phyloP scores from a whole-genome alignment of 2,888 invertebrate genomes.

The Limnephilus rhombicus region DNA sequence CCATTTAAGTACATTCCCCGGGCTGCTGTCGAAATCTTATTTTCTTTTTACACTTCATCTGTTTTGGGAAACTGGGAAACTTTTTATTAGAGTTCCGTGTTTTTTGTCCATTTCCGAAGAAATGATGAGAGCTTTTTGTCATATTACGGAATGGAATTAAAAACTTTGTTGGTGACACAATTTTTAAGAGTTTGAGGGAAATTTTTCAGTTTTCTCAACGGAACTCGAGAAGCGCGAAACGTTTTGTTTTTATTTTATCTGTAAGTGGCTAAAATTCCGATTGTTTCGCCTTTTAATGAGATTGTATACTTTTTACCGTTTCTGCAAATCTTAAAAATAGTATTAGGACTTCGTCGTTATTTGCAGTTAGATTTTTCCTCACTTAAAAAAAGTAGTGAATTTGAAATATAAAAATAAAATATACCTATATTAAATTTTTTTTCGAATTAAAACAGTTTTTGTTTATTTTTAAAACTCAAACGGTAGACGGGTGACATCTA shows the following conservation, averaged over 20 bases:
- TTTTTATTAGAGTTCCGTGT: slow-evolving; percentile 64
- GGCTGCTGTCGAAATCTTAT: slow-evolving; percentile 59
- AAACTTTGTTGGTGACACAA: slow-evolving; percentile 50
- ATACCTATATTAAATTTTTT: too few species aligned
- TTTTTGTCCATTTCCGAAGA: slow-evolving; percentile 61
- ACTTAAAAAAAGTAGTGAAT: too few species aligned
- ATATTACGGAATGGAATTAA: slow-evolving; percentile 64
- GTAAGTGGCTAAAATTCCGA: neutral
- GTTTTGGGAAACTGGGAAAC: slow-evolving; percentile 57
- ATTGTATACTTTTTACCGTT: too few species aligned
- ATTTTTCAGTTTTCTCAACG: neutral
- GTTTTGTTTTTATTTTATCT: neutral
- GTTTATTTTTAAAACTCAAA: neutral
- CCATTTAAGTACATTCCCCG: slow-evolving; percentile 61
- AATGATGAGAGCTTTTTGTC: slow-evolving; percentile 66
- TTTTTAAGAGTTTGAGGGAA: slow-evolving; percentile 11
- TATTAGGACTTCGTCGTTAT: too few species aligned
- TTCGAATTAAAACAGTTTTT: too few species aligned
- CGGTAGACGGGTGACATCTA: neutral
- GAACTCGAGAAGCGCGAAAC: neutral
- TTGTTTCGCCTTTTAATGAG: too few species aligned
- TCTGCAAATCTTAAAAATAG: too few species aligned
- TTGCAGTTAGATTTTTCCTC: too few species aligned
- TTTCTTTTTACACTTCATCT: slow-evolving; percentile 66
- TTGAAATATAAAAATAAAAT: too few species aligned